Conservation (phyloP, 53 echinoderm and acorn worm genomes). For the Astropecten irregularis region DNA sequence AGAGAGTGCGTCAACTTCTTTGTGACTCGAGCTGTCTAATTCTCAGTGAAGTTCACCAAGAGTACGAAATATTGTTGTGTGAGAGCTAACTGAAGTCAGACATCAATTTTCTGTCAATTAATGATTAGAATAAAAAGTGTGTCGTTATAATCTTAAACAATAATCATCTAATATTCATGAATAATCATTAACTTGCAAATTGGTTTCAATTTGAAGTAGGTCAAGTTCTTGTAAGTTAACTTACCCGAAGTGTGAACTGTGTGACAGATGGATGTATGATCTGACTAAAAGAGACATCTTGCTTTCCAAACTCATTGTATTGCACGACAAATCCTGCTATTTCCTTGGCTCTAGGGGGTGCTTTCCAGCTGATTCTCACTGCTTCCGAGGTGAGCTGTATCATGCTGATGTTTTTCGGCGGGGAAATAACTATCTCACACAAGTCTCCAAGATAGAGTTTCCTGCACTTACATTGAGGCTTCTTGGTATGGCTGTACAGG, state of each 20-base stretch:
- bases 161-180: too few species aligned
- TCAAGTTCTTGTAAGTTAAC: constrained; percentile 7
- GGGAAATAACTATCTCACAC: constrained; percentile 63
- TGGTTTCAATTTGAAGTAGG: too few species aligned
- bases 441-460: constrained; percentile 69
- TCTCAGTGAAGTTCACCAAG: too few species aligned
- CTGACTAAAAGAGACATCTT: constrained; percentile 22
- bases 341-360: constrained; percentile 34
- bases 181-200: too few species aligned
- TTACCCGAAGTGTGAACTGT: constrained; percentile 69
- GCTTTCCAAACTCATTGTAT: constrained; percentile 69
- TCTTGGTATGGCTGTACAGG: constrained; percentile 5
- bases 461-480: constrained; percentile 65
- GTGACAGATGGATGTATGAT: constrained; percentile 68
- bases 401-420: constrained; percentile 78
- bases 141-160: too few species aligned
- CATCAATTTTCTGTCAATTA: too few species aligned
- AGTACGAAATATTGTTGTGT: too few species aligned
- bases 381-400: constrained; percentile 14
- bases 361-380: constrained; percentile 62
- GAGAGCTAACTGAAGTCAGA: too few species aligned
- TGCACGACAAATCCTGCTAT: constrained; percentile 76
- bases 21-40: too few species aligned
- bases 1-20: too few species aligned
- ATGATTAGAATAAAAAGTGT: too few species aligned